Conservation (phyloP, 2,888 invertebrate genomes). For the Papilio demoleus region DNA sequence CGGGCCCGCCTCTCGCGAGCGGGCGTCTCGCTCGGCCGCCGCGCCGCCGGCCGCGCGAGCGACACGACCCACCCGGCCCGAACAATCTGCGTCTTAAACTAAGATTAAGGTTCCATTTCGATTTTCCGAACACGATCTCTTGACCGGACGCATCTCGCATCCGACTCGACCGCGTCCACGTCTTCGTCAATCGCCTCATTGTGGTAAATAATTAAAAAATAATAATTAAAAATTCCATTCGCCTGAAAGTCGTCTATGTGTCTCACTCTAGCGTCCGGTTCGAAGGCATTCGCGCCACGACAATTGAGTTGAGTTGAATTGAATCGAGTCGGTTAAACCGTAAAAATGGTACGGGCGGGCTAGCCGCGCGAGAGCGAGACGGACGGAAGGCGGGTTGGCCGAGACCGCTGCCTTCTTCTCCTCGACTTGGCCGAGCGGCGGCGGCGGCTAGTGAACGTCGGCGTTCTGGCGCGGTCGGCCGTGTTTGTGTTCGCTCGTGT, state of each 20-base stretch:
- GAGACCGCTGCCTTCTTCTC: constrained; percentile 83
- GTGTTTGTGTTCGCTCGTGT: constrained; percentile 64
- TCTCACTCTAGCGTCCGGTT: constrained; percentile 82
- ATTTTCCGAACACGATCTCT: constrained; percentile 72
- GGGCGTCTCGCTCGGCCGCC: constrained; percentile 66
- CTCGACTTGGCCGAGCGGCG: constrained; percentile 79
- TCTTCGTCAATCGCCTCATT: constrained; percentile 39
- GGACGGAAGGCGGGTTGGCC: constrained; percentile 81
- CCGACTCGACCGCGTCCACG: constrained; percentile 51
- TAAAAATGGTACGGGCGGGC: constrained; percentile 81
- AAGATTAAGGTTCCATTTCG: constrained; percentile 80
- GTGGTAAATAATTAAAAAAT: constrained; percentile 45
- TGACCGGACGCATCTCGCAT: constrained; percentile 64
- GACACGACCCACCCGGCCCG: constrained; percentile 69
- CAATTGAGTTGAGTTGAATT: constrained; percentile 84
- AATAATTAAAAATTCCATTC: constrained; percentile 53
- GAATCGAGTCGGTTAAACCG: constrained; percentile 82
- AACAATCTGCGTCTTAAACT: constrained; percentile 75
- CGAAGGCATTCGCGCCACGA: constrained; percentile 81
- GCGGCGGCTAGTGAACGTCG: constrained; percentile 79
- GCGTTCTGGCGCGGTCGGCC: constrained; percentile 78
- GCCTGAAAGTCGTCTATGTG: constrained; percentile 68
- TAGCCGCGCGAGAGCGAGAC: constrained; percentile 79
- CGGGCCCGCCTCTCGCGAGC: constrained; percentile 73
- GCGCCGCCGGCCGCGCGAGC: constrained; percentile 79